These are phyloP conservation scores for Sparus aurata DNA, from an alignment of 2,797 vertebrate genomes.

Conservation along the genomic window DNA sequence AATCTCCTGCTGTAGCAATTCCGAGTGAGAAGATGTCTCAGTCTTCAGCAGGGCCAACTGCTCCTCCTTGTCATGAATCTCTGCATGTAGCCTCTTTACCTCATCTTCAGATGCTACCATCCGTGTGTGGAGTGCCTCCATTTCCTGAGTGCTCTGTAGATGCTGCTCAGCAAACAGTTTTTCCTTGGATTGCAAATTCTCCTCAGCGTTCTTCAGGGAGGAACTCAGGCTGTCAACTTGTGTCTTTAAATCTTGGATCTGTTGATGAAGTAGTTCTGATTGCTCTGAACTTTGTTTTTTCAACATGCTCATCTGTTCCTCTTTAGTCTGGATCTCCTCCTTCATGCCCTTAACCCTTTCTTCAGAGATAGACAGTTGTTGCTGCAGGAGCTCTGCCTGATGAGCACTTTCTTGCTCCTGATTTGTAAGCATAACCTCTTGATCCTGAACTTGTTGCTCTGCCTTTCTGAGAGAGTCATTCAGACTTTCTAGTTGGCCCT, in stretches of 20 bases:
- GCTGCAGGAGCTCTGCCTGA: conserved; percentile 49
- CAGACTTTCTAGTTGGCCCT: conserved; percentile 46
- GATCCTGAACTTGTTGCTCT: conserved; percentile 51
- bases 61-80: conserved; percentile 47
- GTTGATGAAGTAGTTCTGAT: conserved; percentile 66
- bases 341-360: conserved; percentile 48
- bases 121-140: conserved; percentile 28
- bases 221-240: conserved; percentile 46
- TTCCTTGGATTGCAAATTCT: conserved; percentile 57
- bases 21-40: conserved; percentile 22
- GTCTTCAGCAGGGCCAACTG: conserved; percentile 31
- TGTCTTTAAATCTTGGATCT: conserved; percentile 77
- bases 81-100: conserved; percentile 26
- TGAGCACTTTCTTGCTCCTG: conserved; percentile 54
- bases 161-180: conserved; percentile 53
- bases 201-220: conserved; percentile 56
- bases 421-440: conserved; percentile 40
- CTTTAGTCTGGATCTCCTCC: conserved; percentile 62
- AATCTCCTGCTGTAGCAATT: conserved; percentile 43
- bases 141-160: conserved; percentile 16
- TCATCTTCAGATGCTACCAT: conserved; percentile 43
- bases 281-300: conserved; percentile 57
- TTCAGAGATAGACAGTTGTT: conserved; percentile 58
- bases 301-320: conserved; percentile 65
- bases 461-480: conserved; percentile 51